Evolutionary conservation across 1,140 invertebrate species (phyloP).

Genomic region (Drosophila pseudoananassae): DNA sequence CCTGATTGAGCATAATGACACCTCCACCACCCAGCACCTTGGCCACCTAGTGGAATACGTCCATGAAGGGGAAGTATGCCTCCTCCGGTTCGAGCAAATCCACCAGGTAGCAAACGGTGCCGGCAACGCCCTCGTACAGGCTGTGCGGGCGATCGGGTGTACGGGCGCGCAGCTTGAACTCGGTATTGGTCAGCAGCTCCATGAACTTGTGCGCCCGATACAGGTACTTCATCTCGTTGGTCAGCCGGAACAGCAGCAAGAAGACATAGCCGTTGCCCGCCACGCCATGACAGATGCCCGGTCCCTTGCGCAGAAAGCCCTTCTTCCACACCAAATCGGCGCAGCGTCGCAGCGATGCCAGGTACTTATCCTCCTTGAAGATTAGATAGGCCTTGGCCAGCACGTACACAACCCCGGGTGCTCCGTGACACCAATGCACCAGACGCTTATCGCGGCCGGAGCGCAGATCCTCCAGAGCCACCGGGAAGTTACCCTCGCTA

Average conservation of each 20-base stretch:
- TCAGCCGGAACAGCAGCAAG: conserved; percentile 91
- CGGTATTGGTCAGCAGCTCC: conserved; percentile 88
- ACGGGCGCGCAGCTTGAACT: conserved; percentile 89
- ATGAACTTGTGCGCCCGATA: conserved; percentile 91
- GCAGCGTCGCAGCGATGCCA: conserved; percentile 88
- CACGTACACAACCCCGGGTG: conserved; percentile 91
- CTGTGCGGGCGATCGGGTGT: conserved; percentile 92
- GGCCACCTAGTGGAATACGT: conserved; percentile 87
- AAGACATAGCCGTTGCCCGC: conserved; percentile 94
- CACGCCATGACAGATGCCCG: conserved; percentile 93
- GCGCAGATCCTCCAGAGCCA: conserved; percentile 89
- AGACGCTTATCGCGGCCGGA: conserved; percentile 86
- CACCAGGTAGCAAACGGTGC: conserved; percentile 92
- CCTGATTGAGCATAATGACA: conserved; percentile 39
- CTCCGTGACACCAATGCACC: conserved; percentile 96
- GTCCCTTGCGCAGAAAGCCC: conserved; percentile 92
- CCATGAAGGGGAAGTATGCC: conserved; percentile 94
- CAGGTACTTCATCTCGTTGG: conserved; percentile 89
- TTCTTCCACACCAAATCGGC: conserved; percentile 92
- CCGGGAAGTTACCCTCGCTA: conserved; percentile 91
- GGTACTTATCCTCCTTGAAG: conserved; percentile 90
- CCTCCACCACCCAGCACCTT: too few species aligned
- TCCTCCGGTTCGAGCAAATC: conserved; percentile 90
- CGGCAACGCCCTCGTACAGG: conserved; percentile 94
- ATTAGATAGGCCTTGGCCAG: conserved; percentile 92